These are phyloP conservation scores for Anthopleura sola DNA, from an alignment of 64 coral and sea anemone genomes.

Conservation along the genomic window DNA sequence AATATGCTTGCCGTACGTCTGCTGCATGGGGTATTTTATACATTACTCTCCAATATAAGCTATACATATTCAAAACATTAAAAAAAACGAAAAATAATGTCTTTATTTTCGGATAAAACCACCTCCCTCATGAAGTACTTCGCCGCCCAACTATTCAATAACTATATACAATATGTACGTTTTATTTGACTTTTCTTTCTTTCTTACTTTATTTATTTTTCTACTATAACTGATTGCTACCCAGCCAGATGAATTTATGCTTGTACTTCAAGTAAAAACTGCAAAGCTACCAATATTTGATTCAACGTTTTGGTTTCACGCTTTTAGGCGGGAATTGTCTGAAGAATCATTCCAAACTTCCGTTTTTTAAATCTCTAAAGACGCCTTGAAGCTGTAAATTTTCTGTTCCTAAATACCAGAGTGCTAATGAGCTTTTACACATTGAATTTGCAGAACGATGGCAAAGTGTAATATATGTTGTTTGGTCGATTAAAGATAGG, in stretches of 20 bases:
- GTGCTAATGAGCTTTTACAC: slow-evolving; percentile 7
- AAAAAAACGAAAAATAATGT: neutral
- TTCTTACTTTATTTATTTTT: neutral
- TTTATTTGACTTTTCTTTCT: neutral
- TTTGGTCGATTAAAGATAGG: neutral
- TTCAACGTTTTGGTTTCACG: too few species aligned
- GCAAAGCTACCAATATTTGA: too few species aligned
- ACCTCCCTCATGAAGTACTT: neutral
- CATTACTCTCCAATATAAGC: too few species aligned
- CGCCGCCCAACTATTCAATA: slow-evolving; percentile 1
- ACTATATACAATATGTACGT: neutral
- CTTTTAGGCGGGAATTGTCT: too few species aligned
- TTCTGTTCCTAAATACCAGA: neutral
- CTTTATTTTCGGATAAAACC: too few species aligned
- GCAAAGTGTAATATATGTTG: neutral
- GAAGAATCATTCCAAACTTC: neutral
- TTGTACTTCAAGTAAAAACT: neutral
- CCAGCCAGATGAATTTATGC: neutral
- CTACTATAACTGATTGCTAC: neutral
- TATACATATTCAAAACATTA: neutral
- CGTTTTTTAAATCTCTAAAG: neutral
- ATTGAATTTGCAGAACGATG: neutral
- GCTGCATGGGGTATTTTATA: too few species aligned
- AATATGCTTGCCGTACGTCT: too few species aligned
- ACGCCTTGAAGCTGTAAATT: neutral